phyloP scores from a whole-genome alignment of 2,888 invertebrate species.

The Idaea biselata region DNA sequence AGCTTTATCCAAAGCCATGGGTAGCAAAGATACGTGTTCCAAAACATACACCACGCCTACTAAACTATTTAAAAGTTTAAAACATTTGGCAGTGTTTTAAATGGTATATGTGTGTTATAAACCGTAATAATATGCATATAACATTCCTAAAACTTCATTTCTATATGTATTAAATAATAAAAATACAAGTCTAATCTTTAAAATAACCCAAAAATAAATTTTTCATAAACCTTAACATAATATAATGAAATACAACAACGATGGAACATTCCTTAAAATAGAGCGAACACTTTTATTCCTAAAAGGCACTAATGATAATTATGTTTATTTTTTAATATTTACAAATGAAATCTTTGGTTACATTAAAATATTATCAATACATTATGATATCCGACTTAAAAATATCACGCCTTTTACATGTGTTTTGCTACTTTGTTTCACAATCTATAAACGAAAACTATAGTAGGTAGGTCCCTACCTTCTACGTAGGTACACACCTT shows the following conservation, averaged over 20 bases:
- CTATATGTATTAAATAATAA: not conserved
- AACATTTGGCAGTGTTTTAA: not conserved
- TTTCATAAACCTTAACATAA: slow-evolving; percentile 26
- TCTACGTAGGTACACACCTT: too few relatives aligned
- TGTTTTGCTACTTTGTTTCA: not conserved
- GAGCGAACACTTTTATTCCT: slow-evolving; percentile 40
- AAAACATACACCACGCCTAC: too few relatives aligned
- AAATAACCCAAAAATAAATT: not conserved
- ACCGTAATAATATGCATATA: not conserved
- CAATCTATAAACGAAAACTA: not conserved
- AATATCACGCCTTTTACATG: not conserved
- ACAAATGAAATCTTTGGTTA: slow-evolving; percentile 2
- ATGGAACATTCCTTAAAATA: slow-evolving; percentile 48
- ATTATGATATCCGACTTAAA: not conserved
- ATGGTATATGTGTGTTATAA: not conserved
- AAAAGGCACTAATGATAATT: slow-evolving; percentile 42
- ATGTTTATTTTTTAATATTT: slow-evolving; percentile 36
- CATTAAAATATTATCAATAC: not conserved
- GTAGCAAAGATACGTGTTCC: too few relatives aligned
- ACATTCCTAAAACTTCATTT: not conserved
- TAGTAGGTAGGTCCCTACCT: too few relatives aligned
- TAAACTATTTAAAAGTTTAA: not conserved
- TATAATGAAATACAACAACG: slow-evolving; percentile 25
- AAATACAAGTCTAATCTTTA: slow-evolving; percentile 37
- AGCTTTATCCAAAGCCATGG: too few relatives aligned